phyloP scores from a whole-genome alignment of 1,140 invertebrate species.

The Medauroidea extradentata region DNA sequence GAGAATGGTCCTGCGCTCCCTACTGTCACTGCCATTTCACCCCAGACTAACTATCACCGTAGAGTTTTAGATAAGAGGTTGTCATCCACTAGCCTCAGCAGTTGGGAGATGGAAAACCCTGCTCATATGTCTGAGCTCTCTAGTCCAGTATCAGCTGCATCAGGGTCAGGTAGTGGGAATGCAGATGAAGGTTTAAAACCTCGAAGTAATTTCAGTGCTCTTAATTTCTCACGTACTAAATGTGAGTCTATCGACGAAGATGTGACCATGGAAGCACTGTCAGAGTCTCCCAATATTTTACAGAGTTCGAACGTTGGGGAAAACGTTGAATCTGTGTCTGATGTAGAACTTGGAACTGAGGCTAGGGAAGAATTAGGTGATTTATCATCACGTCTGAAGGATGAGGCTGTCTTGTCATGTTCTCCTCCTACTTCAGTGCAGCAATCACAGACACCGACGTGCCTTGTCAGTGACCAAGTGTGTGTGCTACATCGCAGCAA shows the following conservation, averaged over 20 bases:
- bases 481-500: neutral
- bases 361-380: neutral
- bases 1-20: neutral
- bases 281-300: neutral
- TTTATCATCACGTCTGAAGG: neutral
- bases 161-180: neutral
- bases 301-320: neutral
- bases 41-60: neutral
- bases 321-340: neutral
- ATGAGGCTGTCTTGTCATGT: neutral
- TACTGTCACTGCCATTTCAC: neutral
- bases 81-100: constrained; percentile 17
- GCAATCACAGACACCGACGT: neutral
- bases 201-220: neutral
- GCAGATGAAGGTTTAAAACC: neutral
- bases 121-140: too few species aligned
- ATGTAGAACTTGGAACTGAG: neutral
- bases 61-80: constrained; percentile 2
- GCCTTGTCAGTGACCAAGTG: neutral
- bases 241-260: constrained; percentile 16
- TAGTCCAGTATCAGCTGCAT: neutral
- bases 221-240: neutral
- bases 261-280: neutral
- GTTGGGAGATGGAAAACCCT: constrained; percentile 11
- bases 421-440: neutral